Evolutionary conservation across 37 sponge, comb jelly and placozoan species (phyloP), one percentile per base, ranked within the genome.

Genomic region (Chondrosia reniformis): DNA sequence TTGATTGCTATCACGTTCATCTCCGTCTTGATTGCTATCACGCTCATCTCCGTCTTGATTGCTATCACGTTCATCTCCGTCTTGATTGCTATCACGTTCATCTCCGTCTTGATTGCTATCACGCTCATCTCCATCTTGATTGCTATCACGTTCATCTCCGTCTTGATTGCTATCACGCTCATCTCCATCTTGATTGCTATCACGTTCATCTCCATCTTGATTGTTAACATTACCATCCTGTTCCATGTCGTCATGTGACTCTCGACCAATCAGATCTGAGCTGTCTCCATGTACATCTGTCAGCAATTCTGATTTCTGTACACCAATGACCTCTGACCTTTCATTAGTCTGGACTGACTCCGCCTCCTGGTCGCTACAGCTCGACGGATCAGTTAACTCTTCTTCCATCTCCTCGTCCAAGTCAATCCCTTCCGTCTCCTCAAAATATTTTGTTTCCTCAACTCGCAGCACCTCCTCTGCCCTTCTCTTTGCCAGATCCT

Each of bases 401-500:
- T 41, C 72, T 7, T 69, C 72, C 5, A 2, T 6, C 22, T 69
- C 72, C 3, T 69, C 72, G 4, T 39, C 72, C 42, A 69, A 25
- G 36, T 21, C 72, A 41, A 69, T 36, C 8, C 72, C 72, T 25
- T 69, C 72, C 7, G 39, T 39, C 9, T 69, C 72, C 43, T 69
- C 72, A 69, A 69, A 69, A 0, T 39, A 21, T 12, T 39, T 83
- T 22, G 25, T 33, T 46, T 86, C 76, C 39, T 86, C 84, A 0
- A 52, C 28, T 1, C 28, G 59, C 49, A 54, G 69, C 67, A 78
- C 56, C 65, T 86, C 88, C 45, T 77, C 84, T 0, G 87, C 91
- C 34, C 76, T 63, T 5, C 40, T 57, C 62, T 83, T 64, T 0
- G 84, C 83, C 46, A 91, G 34, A 42, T 86, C 63, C 56, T 58